Evolutionary conservation across 1,140 invertebrate species (phyloP).

Genomic region (Acromyrmex echinatior): DNA sequence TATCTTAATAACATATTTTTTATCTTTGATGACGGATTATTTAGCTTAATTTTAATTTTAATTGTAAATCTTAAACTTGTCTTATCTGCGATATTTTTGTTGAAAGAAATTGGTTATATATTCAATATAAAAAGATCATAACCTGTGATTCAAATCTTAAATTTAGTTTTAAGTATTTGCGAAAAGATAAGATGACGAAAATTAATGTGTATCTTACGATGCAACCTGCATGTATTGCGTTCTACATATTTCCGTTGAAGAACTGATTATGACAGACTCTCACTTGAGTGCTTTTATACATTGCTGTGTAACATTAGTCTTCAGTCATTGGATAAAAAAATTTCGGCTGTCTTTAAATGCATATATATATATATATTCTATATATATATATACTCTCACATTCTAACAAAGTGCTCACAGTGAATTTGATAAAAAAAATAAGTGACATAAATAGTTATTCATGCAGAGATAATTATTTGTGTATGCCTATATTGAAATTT

Average conservation of each 20-base stretch:
- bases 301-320: not conserved
- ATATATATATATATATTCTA: not conserved
- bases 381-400: not conserved
- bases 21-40: not conserved
- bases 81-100: not conserved
- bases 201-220: not conserved
- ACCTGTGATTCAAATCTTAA: not conserved
- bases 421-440: constrained; percentile 9
- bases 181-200: not conserved
- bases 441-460: not conserved
- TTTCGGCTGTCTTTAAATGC: not conserved
- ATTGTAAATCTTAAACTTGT: not conserved
- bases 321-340: constrained; percentile 20
- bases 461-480: constrained; percentile 1
- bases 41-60: constrained; percentile 4
- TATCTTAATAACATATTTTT: constrained; percentile 10
- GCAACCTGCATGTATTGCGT: not conserved
- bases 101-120: not conserved
- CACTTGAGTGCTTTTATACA: not conserved
- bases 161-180: not conserved
- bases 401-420: not conserved
- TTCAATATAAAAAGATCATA: not conserved
- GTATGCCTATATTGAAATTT: not conserved
- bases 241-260: not conserved
- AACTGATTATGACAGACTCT: constrained; percentile 13